phyloP scores from a whole-genome alignment of 2,113 vertebrate genomes.

The Orthonyx spaldingii region DNA sequence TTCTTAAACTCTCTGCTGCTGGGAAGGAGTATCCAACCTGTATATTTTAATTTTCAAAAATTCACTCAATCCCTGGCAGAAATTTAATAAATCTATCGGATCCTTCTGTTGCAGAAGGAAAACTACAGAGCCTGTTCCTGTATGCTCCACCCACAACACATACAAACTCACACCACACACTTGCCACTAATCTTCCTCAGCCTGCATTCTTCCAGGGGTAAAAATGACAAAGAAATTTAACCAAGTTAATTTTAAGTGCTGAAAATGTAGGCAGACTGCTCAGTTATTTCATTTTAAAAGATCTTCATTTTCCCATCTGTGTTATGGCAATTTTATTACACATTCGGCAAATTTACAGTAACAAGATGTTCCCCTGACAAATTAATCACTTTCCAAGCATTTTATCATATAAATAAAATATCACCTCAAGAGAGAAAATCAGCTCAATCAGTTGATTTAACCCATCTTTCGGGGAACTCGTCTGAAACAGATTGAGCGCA shows the following conservation, averaged over 20 bases:
- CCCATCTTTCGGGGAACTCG: constrained; percentile 67
- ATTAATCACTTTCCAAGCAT: constrained; percentile 78
- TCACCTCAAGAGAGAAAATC: constrained; percentile 71
- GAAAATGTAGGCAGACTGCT: constrained; percentile 47
- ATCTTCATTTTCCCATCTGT: constrained; percentile 82
- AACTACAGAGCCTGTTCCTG: not conserved
- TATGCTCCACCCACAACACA: not conserved
- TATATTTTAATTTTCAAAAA: constrained; percentile 51
- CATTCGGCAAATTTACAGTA: constrained; percentile 87
- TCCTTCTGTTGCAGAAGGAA: not conserved
- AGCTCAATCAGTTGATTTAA: constrained; percentile 72
- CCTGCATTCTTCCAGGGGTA: not conserved
- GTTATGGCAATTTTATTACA: constrained; percentile 88
- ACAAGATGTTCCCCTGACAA: constrained; percentile 78
- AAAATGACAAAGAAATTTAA: constrained; percentile 24
- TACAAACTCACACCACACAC: not conserved
- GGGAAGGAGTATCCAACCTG: not conserved
- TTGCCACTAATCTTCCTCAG: not conserved
- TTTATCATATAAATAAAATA: constrained; percentile 84
- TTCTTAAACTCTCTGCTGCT: constrained; percentile 33
- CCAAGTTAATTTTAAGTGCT: constrained; percentile 46
- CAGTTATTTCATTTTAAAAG: constrained; percentile 63
- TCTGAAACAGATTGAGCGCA: constrained; percentile 65
- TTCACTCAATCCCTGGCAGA: not conserved
- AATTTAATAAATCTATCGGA: constrained; percentile 8